Evolutionary conservation across 2,113 vertebrate genomes (phyloP), one percentile per base, ranked within the genome.

Genomic region (Pogonocichla stellata): DNA sequence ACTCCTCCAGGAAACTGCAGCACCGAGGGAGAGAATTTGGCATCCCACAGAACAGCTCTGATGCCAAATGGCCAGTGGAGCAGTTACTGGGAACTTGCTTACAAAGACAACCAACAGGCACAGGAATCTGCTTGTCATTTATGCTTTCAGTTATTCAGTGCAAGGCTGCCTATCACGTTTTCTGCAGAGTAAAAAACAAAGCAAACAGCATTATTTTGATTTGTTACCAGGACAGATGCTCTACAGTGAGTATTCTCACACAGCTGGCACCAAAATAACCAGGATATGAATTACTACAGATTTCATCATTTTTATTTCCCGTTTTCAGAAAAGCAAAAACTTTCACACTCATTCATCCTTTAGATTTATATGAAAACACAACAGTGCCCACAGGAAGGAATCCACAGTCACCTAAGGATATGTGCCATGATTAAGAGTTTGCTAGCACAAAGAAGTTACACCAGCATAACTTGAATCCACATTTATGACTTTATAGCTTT

Each of bases 1-100:
- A 83, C 92, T 93, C 92, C 95, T 93, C 94, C 93, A 95, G 95
- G 95, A 92, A 96, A 92, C 92, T 73, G 90, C 90, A 88, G 77
- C 51, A 70, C 67, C 0, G 8, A 93, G 87, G 4, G 43, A 83
- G 90, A 86, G 92, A 94, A 95, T 95, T 42, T 83, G 90, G 93
- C 51, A 88, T 92, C 75, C 40, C 93, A 40, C 88, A 88, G 56
- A 80, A 51, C 8, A 48, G 71, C 75, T 82, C 67, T 51, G 87
- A 92, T 0, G 23, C 87, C 85, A 95, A 96, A 95, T 47, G 85
- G 90, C 91, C 91, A 80, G 67, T 3, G 4, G 47, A 93, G 90
- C 74, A 58, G 66, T 70, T 51, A 66, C 81, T 48, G 67, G 54
- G 82, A 82, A 60, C 67, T 53, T 36, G 79, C 92, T 95, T n/a